Evolutionary conservation across 2,888 invertebrate genomes (phyloP).

Genomic region (Melinaea marsaeus): DNA sequence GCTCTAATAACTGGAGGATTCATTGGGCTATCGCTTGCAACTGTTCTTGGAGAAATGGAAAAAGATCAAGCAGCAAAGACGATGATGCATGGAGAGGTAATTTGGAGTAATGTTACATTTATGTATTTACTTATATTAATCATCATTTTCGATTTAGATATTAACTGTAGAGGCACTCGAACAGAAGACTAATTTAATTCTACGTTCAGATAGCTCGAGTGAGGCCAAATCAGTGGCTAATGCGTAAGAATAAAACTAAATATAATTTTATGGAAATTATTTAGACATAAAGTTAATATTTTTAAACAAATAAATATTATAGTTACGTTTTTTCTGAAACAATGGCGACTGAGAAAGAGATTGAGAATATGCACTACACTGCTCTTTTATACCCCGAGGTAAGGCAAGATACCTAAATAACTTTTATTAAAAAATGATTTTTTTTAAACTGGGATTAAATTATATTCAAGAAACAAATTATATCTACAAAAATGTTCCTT

Average conservation of each 20-base stretch:
- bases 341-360: conserved; percentile 37
- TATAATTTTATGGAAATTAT: background rate
- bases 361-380: conserved; percentile 47
- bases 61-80: conserved; percentile 34
- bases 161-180: conserved; percentile 51
- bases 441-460: background rate
- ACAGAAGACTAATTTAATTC: conserved; percentile 46
- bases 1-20: conserved; percentile 51
- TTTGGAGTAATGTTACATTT: background rate
- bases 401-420: conserved; percentile 9
- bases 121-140: conserved; percentile 7
- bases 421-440: background rate
- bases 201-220: conserved; percentile 46
- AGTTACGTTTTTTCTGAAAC: conserved; percentile 61
- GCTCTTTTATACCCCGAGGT: conserved; percentile 51
- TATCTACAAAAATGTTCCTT: background rate
- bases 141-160: conserved; percentile 33
- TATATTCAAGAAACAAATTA: background rate
- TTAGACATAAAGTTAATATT: background rate
- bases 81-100: conserved; percentile 45
- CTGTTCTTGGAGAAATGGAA: conserved; percentile 40
- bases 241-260: conserved; percentile 43
- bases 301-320: conserved; percentile 24
- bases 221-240: conserved; percentile 47
- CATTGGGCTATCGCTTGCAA: conserved; percentile 50